Evolutionary conservation across 1,140 invertebrate genomes (phyloP).

Genomic region (Chelonus insularis): DNA sequence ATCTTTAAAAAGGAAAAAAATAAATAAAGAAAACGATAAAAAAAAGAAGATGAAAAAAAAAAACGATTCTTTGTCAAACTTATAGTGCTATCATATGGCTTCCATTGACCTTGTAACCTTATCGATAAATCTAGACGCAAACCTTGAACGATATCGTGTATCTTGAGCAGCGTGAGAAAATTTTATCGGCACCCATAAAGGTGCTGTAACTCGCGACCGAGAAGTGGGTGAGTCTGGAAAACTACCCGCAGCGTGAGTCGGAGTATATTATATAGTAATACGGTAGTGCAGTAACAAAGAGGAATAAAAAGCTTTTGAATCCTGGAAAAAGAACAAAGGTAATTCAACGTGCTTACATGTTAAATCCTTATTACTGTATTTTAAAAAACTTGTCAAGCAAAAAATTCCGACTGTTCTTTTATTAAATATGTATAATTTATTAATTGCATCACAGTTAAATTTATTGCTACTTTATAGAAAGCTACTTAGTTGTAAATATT

Average conservation of each 20-base stretch:
- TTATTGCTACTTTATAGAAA: too few species aligned
- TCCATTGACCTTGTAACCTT: not conserved
- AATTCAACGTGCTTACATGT: constrained; percentile 3
- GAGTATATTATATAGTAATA: not conserved
- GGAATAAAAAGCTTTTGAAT: constrained; percentile 12
- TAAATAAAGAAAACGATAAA: too few species aligned
- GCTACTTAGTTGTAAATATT: too few species aligned
- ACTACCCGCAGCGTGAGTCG: not conserved
- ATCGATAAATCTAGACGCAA: constrained; percentile 4
- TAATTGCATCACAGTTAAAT: too few species aligned
- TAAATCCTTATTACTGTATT: constrained; percentile 10
- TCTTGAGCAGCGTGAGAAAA: constrained; percentile 8
- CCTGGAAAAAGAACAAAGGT: not conserved
- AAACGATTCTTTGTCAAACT: too few species aligned
- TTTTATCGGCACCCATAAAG: constrained; percentile 5
- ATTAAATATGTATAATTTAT: too few species aligned
- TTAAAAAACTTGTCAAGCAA: too few species aligned
- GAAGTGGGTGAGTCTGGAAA: constrained; percentile 7
- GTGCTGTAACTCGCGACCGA: constrained; percentile 5
- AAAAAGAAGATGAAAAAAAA: not conserved
- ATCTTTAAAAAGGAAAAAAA: too few species aligned
- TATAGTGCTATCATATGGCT: not conserved
- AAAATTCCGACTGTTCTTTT: too few species aligned
- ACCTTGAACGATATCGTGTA: constrained; percentile 13
- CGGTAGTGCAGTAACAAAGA: not conserved